Percentiles rank a stretch among this genome's conserved stretches.
phyloP scores from a whole-genome alignment of 2,113 vertebrate species.

The Tor tambroides region DNA sequence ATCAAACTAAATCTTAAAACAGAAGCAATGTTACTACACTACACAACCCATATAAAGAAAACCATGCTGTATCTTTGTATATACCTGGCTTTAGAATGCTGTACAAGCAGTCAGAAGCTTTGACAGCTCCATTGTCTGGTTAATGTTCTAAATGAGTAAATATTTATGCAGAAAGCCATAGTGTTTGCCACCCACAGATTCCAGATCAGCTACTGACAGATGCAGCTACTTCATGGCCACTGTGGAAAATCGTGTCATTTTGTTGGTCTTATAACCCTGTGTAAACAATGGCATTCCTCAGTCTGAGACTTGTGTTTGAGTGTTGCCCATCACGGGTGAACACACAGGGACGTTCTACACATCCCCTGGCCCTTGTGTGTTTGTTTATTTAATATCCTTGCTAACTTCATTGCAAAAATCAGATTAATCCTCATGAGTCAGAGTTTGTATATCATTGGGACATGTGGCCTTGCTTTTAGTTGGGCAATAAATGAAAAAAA shows the following conservation, averaged over 20 bases:
- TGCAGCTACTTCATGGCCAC: not conserved
- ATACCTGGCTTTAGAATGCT: not conserved
- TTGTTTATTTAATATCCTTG: too few relatives aligned
- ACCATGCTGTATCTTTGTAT: not conserved
- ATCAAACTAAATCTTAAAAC: not conserved
- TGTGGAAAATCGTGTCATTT: not conserved
- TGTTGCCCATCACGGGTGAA: too few relatives aligned
- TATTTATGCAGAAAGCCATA: conserved; percentile 43
- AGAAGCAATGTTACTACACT: not conserved
- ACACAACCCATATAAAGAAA: conserved; percentile 4
- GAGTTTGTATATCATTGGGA: too few relatives aligned
- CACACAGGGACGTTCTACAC: too few relatives aligned
- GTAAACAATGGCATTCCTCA: too few relatives aligned
- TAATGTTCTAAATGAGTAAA: conserved; percentile 38
- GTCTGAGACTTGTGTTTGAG: too few relatives aligned
- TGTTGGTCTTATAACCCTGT: too few relatives aligned
- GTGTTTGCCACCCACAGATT: conserved; percentile 22
- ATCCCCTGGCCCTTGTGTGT: too few relatives aligned
- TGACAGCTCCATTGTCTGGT: conserved; percentile 29
- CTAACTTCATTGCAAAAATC: too few relatives aligned
- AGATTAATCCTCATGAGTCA: too few relatives aligned
- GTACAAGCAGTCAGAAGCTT: not conserved
- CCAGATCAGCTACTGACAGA: not conserved
- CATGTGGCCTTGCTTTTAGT: too few relatives aligned
- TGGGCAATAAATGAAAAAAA: too few relatives aligned